phyloP scores from a whole-genome alignment of 2,888 invertebrate genomes.

The Fragum fragum region DNA sequence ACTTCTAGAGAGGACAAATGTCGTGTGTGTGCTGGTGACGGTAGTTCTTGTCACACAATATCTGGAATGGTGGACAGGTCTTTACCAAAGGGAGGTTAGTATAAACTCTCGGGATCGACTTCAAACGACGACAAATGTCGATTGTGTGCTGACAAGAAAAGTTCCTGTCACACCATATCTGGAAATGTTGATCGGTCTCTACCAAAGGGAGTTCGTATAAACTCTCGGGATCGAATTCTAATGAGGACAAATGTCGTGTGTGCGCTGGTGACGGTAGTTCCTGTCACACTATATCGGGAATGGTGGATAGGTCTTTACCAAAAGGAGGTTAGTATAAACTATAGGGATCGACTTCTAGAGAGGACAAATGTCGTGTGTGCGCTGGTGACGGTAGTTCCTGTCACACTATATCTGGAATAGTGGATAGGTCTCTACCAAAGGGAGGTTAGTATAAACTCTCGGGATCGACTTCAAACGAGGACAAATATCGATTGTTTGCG shows the following conservation, averaged over 20 bases:
- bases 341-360: constrained; percentile 81
- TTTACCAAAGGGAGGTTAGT: constrained; percentile 78
- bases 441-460: constrained; percentile 78
- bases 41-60: constrained; percentile 81
- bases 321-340: constrained; percentile 78
- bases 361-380: constrained; percentile 85
- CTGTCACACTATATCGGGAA: constrained; percentile 81
- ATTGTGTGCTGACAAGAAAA: constrained; percentile 84
- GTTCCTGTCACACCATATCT: constrained; percentile 80
- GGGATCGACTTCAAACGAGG: constrained; percentile 83
- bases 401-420: constrained; percentile 78
- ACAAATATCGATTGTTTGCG: constrained; percentile 85
- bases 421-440: constrained; percentile 76
- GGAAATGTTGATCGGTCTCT: constrained; percentile 77
- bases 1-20: constrained; percentile 83
- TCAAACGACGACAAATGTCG: constrained; percentile 84
- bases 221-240: constrained; percentile 81
- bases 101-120: constrained; percentile 78
- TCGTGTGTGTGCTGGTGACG: constrained; percentile 85
- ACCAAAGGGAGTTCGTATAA: constrained; percentile 75
- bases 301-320: constrained; percentile 75
- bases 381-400: constrained; percentile 84
- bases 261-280: constrained; percentile 84
- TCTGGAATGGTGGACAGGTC: constrained; percentile 78
- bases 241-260: constrained; percentile 84